Percentiles rank a stretch among this genome's conserved stretches.
Evolutionary conservation across 1,140 invertebrate species (phyloP).

Genomic region (Bursaphelenchus mucronatus): DNA sequence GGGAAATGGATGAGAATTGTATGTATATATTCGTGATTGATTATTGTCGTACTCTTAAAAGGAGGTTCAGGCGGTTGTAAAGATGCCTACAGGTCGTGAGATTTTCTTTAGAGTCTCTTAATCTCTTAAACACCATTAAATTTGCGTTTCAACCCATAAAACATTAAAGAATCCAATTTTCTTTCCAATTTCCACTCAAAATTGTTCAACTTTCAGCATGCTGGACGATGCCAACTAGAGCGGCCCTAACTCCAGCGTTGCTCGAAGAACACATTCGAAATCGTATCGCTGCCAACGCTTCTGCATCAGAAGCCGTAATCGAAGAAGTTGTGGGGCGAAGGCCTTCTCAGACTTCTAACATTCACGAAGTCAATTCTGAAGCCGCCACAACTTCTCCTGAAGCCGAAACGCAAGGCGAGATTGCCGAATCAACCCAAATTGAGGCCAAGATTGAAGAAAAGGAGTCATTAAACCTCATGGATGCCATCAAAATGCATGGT

Average conservation of each 20-base stretch:
- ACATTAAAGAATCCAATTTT: too few species aligned
- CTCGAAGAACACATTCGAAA: constrained; percentile 49
- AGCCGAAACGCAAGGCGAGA: not conserved
- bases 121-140: too few species aligned
- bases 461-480: not conserved
- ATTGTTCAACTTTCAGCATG: constrained; percentile 43
- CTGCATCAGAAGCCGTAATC: constrained; percentile 14
- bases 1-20: too few species aligned
- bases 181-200: not conserved
- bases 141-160: too few species aligned
- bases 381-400: not conserved
- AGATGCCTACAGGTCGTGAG: too few species aligned
- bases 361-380: not conserved
- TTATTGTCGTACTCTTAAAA: not conserved
- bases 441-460: not conserved
- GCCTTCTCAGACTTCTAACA: too few species aligned
- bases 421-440: not conserved
- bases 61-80: not conserved
- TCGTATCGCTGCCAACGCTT: constrained; percentile 22
- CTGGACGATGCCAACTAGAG: constrained; percentile 55
- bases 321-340: too few species aligned
- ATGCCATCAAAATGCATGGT: too few species aligned
- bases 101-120: not conserved
- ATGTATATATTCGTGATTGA: too few species aligned
- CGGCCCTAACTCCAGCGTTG: constrained; percentile 45